These are phyloP conservation scores for Oplegnathus fasciatus DNA, from an alignment of 2,113 vertebrate genomes.

Conservation along the genomic window DNA sequence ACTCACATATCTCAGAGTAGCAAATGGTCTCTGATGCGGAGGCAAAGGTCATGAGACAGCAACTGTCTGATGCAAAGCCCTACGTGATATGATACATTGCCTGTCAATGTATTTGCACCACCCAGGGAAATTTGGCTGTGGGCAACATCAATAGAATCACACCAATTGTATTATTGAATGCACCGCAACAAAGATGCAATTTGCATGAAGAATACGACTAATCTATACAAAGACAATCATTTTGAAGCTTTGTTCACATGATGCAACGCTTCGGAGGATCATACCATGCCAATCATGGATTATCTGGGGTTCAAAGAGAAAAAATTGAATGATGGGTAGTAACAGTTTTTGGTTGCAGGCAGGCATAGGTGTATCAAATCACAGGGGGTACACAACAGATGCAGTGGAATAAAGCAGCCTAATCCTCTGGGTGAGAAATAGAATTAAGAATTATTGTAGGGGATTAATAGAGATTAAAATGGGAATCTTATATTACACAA, in stretches of 20 bases:
- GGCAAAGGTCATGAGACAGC: constrained; percentile 19
- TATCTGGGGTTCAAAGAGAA: constrained; percentile 46
- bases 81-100: constrained; percentile 35
- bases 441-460: constrained; percentile 49
- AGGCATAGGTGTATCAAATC: constrained; percentile 49
- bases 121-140: constrained; percentile 24
- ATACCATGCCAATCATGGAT: constrained; percentile 65
- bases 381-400: constrained; percentile 44
- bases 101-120: constrained; percentile 26
- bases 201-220: constrained; percentile 52
- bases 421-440: constrained; percentile 59
- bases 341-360: constrained; percentile 30
- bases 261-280: constrained; percentile 47
- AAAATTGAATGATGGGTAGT: constrained; percentile 28
- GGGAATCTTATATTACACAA: constrained; percentile 30
- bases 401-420: constrained; percentile 40
- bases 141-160: constrained; percentile 16
- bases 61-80: constrained; percentile 34
- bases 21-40: background rate
- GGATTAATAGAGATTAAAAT: constrained; percentile 57
- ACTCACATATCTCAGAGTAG: constrained; percentile 7
- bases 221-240: constrained; percentile 34
- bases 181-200: constrained; percentile 24
- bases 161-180: constrained; percentile 17
- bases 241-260: constrained; percentile 39